Conservation (phyloP, 2,888 invertebrate genomes). For the Boloria euphrosyne region DNA sequence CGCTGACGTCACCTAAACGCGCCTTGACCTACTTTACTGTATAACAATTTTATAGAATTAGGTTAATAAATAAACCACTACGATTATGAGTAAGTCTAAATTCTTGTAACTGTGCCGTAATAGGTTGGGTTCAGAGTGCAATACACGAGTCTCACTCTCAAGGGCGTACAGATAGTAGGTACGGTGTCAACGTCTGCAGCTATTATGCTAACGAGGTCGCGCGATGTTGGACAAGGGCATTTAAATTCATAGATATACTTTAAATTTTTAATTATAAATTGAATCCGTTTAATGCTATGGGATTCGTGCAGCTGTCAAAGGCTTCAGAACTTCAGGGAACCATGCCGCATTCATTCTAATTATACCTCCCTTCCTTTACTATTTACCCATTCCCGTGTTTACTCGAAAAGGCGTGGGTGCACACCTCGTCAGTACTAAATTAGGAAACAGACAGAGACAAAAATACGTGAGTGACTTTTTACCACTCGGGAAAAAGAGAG, state of each 20-base stretch:
- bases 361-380: conserved; percentile 77
- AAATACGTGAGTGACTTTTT: conserved; percentile 57
- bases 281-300: conserved; percentile 16
- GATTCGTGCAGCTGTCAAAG: conserved; percentile 32
- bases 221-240: conserved; percentile 57
- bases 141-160: conserved; percentile 38
- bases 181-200: conserved; percentile 33
- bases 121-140: conserved; percentile 41
- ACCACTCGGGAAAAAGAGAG: conserved; percentile 59
- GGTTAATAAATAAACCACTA: conserved; percentile 46
- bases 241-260: conserved; percentile 19
- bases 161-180: conserved; percentile 34
- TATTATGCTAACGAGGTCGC: conserved; percentile 49
- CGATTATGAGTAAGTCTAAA: conserved; percentile 34
- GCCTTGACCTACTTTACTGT: conserved; percentile 64
- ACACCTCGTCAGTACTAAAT: conserved; percentile 64
- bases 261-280: too few species aligned
- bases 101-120: conserved; percentile 25
- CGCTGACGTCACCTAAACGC: conserved; percentile 57
- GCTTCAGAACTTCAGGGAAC: conserved; percentile 48
- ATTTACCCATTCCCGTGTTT: conserved; percentile 78
- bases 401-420: conserved; percentile 79
- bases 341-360: conserved; percentile 75
- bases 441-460: conserved; percentile 75
- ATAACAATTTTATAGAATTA: conserved; percentile 51